Evolutionary conservation across 64 coral and sea anemone species (phyloP), one percentile per base, ranked within the genome.

Genomic region (Platygyra sinensis): DNA sequence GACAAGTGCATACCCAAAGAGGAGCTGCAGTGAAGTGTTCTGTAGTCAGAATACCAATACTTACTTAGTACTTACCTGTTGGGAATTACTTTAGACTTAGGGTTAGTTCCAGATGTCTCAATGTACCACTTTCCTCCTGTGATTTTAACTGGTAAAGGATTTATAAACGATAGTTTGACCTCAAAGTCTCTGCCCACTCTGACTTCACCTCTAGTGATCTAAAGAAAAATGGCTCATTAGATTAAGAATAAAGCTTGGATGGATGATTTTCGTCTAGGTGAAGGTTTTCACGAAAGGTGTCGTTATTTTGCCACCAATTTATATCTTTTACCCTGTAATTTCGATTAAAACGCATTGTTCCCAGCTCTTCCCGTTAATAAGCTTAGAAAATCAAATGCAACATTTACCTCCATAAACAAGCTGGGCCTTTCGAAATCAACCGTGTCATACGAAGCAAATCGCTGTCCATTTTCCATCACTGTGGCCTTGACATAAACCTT

Each of bases 121-220:
- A 96, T 75, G 52, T 89, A 76, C 57, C 91, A 88, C 29, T 86
- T 61, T 22, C 72, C 61, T 77, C 92, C 84, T 27, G 90, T 92
- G 16, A 96, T 73, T 24, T 50, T 92, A 11, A 89, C 12, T 2
- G 90, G 94, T n/a, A 96, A 75, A 52, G 86, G 90, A 75, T 95
- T 95, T 4, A 42, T 25, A 8, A 95, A 89, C 17, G 86, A 46
- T 8, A 95, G 78, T 12, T 42, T 71, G n/a, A 95, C 75, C 24
- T 95, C 86, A 79, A 95, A 77, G 25, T 92, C 61, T 57, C 92
- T 62, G 36, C 77, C 59, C 13, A 85, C 63, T 69, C 22, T 38
- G 10, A 36, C 32, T 17, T 72, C 31, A 9, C 36, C 81, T 0
- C 81, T 22, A 50, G 22, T 72, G 33, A 85, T 38, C 81, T 85